These are phyloP conservation scores for Proales similis DNA, from an alignment of 1,140 invertebrate species.

Conservation along the genomic window DNA sequence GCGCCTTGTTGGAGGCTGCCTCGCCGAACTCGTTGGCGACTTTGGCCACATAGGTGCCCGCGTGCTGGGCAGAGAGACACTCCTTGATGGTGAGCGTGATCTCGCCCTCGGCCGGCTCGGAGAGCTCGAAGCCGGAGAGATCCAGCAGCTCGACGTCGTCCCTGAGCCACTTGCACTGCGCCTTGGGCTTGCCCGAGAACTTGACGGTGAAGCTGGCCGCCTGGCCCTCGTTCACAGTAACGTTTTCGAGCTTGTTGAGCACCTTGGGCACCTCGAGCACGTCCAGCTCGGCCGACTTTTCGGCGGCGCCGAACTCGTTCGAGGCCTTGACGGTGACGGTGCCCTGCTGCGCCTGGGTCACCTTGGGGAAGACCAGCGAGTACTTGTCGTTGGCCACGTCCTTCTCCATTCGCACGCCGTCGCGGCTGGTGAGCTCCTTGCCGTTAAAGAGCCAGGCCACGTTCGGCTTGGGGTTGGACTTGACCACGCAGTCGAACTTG, in stretches of 20 bases:
- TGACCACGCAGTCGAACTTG: constrained; percentile 17
- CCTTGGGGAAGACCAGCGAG: background rate
- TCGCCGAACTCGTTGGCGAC: constrained; percentile 30
- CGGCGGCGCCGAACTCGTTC: background rate
- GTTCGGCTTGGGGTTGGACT: constrained; percentile 66
- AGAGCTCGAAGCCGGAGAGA: background rate
- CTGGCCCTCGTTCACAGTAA: constrained; percentile 39
- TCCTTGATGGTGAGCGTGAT: background rate
- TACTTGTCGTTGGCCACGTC: background rate
- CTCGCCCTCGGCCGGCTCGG: constrained; percentile 3
- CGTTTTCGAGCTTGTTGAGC: constrained; percentile 20
- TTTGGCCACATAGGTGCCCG: constrained; percentile 36
- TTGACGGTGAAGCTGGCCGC: constrained; percentile 39
- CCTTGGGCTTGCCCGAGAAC: constrained; percentile 38
- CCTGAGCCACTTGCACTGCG: constrained; percentile 46
- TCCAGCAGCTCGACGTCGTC: constrained; percentile 2
- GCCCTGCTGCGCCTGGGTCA: background rate
- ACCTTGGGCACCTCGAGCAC: constrained; percentile 37
- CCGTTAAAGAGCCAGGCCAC: constrained; percentile 66
- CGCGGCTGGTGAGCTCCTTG: constrained; percentile 13
- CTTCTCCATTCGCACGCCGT: background rate
- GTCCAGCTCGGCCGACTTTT: background rate
- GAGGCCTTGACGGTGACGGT: background rate
- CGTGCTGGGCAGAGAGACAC: background rate
- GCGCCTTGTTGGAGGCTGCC: background rate